These are phyloP conservation scores for Pachycephus smyrnensis DNA, from an alignment of 2,888 invertebrate genomes.

Conservation along the genomic window DNA sequence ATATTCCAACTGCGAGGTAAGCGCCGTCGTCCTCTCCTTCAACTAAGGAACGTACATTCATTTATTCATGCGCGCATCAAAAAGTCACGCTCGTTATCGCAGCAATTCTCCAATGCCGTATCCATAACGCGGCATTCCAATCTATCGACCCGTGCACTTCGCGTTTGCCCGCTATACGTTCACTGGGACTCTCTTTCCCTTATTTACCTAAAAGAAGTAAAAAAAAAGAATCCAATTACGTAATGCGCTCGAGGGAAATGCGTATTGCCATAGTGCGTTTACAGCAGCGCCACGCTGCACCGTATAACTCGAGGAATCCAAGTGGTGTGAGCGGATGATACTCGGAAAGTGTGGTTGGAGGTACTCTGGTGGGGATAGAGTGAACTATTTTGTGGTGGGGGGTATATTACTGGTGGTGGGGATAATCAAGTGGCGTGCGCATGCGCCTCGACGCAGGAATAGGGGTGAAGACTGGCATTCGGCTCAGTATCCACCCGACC, in stretches of 20 bases:
- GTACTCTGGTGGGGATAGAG: background rate
- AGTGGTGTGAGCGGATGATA: background rate
- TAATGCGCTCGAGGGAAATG: background rate
- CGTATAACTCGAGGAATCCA: conserved; percentile 8
- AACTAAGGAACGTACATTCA: background rate
- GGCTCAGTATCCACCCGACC: conserved; percentile 64
- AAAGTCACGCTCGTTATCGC: background rate
- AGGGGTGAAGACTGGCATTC: conserved; percentile 59
- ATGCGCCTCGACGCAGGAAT: conserved; percentile 51
- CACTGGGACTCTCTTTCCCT: background rate
- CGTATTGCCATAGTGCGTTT: background rate
- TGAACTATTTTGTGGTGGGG: background rate
- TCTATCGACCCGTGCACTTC: background rate
- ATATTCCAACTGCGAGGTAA: background rate
- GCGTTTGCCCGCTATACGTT: background rate
- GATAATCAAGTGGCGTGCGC: conserved; percentile 32
- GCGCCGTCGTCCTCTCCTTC: background rate
- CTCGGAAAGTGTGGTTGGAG: background rate
- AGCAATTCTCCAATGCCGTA: background rate
- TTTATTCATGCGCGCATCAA: background rate
- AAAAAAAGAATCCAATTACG: background rate
- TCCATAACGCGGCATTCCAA: background rate
- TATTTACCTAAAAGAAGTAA: background rate
- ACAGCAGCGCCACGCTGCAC: background rate
- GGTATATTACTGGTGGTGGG: background rate